A percentile compares a stretch with the other conserved stretches of the same genome.
Conservation (phyloP, 2,888 invertebrate species). For the Athrips mouffetella region DNA sequence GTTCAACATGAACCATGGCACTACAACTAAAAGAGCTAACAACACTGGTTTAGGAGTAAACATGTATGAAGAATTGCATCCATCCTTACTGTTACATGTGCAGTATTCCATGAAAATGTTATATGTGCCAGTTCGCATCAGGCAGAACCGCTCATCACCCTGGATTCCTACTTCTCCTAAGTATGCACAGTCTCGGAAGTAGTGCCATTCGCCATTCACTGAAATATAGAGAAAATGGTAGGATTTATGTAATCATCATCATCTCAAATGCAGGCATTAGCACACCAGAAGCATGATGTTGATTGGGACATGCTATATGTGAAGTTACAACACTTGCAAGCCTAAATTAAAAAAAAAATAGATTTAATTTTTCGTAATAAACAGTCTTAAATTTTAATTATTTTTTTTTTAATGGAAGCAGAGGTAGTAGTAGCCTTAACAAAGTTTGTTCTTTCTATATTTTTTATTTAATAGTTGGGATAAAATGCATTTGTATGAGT, state of each 20-base stretch:
- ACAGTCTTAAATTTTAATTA: too few relatives aligned
- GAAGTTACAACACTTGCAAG: too few relatives aligned
- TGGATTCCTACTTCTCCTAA: slow-evolving; percentile 93
- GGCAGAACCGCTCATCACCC: slow-evolving; percentile 93
- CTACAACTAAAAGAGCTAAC: slow-evolving; percentile 24
- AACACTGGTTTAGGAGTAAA: slow-evolving; percentile 49
- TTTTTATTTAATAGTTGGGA: too few relatives aligned
- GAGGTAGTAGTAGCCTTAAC: too few relatives aligned
- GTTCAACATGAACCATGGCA: slow-evolving; percentile 19
- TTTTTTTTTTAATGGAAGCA: too few relatives aligned
- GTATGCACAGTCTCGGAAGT: slow-evolving; percentile 92
- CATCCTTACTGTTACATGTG: slow-evolving; percentile 94
- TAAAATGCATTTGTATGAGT: too few relatives aligned
- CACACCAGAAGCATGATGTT: too few relatives aligned
- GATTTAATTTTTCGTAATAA: too few relatives aligned
- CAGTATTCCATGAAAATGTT: slow-evolving; percentile 97
- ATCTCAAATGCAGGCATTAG: too few relatives aligned
- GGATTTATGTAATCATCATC: neutral
- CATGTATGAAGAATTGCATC: slow-evolving; percentile 85
- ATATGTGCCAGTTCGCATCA: slow-evolving; percentile 94
- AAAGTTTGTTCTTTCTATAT: too few relatives aligned
- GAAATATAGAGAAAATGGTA: slow-evolving; percentile 17
- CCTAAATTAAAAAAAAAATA: too few relatives aligned
- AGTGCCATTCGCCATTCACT: slow-evolving; percentile 94
- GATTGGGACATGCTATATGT: too few relatives aligned